Conservation (phyloP, 2,113 vertebrate genomes). For the Crotalus tigris region DNA sequence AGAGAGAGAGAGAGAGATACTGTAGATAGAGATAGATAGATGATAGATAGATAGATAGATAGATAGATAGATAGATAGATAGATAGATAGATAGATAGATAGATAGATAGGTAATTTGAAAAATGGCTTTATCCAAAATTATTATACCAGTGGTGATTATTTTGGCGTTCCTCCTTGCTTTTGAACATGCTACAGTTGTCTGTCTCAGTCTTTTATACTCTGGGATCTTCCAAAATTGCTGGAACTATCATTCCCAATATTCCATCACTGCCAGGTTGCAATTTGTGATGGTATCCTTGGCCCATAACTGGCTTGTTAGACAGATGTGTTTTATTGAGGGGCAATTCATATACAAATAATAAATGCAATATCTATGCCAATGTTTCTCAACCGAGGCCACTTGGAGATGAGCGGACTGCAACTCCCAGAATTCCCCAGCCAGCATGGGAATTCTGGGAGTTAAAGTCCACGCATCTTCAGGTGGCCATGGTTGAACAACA, state of each 20-base stretch:
- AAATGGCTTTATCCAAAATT: neutral
- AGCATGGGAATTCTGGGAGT: neutral
- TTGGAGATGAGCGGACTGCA: too few species aligned
- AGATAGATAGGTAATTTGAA: neutral
- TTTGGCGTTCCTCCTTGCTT: neutral
- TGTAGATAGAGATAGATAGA: too few species aligned
- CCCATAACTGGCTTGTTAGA: neutral
- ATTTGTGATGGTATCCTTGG: neutral
- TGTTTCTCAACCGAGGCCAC: too few species aligned
- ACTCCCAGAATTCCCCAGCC: too few species aligned
- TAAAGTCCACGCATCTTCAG: neutral
- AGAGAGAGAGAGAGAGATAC: too few species aligned
- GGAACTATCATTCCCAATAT: neutral
- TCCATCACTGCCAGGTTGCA: neutral
- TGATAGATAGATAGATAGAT: too few species aligned
- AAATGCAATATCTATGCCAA: neutral
- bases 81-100: too few species aligned
- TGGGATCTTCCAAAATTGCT: neutral
- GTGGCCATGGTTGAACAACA: neutral
- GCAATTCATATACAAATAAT: neutral
- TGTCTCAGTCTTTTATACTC: neutral
- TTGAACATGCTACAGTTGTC: neutral
- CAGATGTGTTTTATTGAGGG: slow-evolving; percentile 8
- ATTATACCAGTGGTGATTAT: neutral
- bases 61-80: too few species aligned